Conservation (phyloP, 2,113 vertebrate species). For the Etheostoma cragini region DNA sequence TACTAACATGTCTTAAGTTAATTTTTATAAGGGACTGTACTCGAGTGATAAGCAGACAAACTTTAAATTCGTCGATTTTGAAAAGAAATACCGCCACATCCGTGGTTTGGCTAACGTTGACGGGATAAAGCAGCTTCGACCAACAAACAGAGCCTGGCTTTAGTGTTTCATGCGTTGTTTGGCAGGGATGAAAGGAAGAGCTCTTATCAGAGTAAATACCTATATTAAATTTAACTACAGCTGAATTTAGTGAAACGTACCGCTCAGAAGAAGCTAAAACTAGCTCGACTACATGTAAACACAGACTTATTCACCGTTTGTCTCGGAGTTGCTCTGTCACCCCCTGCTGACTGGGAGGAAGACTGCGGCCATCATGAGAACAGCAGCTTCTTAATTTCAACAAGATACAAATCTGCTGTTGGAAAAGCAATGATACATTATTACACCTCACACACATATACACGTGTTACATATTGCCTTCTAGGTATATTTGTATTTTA, state of each 20-base stretch:
- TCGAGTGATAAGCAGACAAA: not conserved
- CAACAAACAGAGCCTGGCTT: not conserved
- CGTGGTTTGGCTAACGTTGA: not conserved
- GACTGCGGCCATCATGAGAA: not conserved
- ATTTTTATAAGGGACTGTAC: fast-evolving
- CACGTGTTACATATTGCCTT: no score
- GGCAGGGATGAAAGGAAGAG: not conserved
- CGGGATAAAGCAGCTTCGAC: not conserved
- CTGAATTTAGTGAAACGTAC: not conserved
- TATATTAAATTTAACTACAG: not conserved
- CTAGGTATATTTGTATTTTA: no score
- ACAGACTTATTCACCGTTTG: not conserved
- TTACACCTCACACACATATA: not conserved
- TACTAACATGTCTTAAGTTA: fast-evolving
- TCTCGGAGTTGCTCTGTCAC: not conserved
- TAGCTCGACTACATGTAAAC: conserved; percentile 14
- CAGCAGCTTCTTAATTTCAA: not conserved
- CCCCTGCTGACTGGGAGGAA: conserved; percentile 43
- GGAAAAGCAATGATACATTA: not conserved
- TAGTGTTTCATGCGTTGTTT: fast-evolving
- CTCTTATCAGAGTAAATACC: fast-evolving
- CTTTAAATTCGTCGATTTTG: not conserved
- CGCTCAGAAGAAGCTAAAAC: conserved; percentile 8
- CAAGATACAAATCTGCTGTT: not conserved
- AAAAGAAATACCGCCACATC: fast-evolving